These are phyloP conservation scores for Pachypanchax playfairii DNA, from an alignment of 2,113 vertebrate genomes.

Conservation along the genomic window DNA sequence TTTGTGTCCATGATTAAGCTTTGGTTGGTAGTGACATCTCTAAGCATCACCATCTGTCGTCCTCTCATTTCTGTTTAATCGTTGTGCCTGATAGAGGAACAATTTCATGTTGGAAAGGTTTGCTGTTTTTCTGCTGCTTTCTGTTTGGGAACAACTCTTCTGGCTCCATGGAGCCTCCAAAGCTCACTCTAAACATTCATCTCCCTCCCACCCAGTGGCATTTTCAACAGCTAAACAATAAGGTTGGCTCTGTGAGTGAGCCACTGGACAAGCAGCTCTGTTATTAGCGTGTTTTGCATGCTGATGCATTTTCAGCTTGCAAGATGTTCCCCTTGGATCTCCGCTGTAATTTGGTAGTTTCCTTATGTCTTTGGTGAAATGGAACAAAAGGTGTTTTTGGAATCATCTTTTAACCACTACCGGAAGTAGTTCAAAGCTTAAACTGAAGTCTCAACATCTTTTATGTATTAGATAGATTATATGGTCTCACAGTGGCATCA, in stretches of 20 bases:
- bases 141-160: conserved; percentile 24
- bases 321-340: conserved; percentile 17
- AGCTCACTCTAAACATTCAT: neutral
- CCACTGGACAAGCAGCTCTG: conserved; percentile 25
- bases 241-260: conserved; percentile 29
- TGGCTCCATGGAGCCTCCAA: conserved; percentile 14
- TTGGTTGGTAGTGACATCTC: neutral
- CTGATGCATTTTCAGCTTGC: conserved; percentile 34
- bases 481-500: conserved; percentile 1
- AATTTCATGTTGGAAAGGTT: neutral
- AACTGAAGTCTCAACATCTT: neutral
- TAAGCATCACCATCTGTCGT: neutral
- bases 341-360: conserved; percentile 4
- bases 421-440: neutral
- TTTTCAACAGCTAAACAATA: conserved; percentile 51
- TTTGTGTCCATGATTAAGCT: neutral
- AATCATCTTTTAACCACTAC: neutral
- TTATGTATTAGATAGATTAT: neutral
- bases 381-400: neutral
- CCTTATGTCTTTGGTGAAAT: neutral
- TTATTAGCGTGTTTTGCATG: conserved; percentile 50
- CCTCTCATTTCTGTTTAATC: too few relatives aligned
- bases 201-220: conserved; percentile 23
- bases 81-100: neutral
- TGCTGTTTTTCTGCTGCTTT: neutral